These are phyloP conservation scores for Gymnopithys bicolor DNA, from an alignment of 2,797 vertebrate genomes.

Conservation along the genomic window DNA sequence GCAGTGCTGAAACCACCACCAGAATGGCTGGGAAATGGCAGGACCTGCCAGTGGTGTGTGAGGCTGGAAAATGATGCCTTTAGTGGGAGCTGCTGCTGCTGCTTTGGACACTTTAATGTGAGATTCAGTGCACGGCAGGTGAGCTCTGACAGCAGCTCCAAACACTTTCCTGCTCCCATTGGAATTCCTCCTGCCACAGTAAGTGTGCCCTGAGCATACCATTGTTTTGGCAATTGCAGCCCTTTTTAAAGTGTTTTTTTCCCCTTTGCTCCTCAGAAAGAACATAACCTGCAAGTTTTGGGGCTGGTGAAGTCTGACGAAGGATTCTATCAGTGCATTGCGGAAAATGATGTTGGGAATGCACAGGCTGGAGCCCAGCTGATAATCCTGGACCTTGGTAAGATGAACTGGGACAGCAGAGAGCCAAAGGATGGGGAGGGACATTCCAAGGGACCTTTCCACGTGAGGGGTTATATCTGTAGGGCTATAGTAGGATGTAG, in stretches of 20 bases:
- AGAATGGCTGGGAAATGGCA: neutral
- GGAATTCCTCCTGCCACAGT: neutral
- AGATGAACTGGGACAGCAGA: conserved; percentile 47
- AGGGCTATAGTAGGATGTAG: neutral
- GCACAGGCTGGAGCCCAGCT: conserved; percentile 93
- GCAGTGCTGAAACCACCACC: neutral
- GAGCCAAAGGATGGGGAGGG: neutral
- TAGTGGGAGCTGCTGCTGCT: neutral
- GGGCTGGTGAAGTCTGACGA: conserved; percentile 97
- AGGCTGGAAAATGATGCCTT: neutral
- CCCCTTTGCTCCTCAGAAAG: conserved; percentile 83
- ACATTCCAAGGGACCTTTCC: neutral
- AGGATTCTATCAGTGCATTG: conserved; percentile 98
- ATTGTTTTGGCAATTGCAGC: neutral
- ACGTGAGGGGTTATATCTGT: neutral
- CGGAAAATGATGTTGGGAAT: conserved; percentile 96
- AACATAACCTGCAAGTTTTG: conserved; percentile 96
- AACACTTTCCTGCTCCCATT: neutral
- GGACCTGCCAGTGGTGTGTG: neutral
- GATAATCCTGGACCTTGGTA: conserved; percentile 96
- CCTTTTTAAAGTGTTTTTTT: neutral
- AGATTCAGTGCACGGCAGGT: neutral
- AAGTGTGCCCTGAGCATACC: fast-evolving
- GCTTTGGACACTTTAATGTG: neutral
- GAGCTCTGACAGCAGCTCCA: neutral